Evolutionary conservation across 2,888 invertebrate genomes (phyloP).

Genomic region (Nomada hirtipes): DNA sequence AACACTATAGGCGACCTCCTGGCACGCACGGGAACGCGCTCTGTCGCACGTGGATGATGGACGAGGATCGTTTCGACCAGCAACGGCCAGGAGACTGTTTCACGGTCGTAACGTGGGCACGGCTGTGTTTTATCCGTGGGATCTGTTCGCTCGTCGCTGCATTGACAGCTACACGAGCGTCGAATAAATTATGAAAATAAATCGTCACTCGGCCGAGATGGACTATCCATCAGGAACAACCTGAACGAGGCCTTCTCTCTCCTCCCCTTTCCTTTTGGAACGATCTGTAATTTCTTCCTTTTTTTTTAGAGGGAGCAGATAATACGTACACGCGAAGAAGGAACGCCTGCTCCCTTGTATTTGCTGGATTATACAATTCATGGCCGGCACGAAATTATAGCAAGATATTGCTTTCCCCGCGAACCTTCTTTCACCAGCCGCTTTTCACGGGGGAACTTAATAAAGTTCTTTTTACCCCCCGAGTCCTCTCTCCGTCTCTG

Average conservation of each 20-base stretch:
- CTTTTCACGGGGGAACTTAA: conserved; percentile 47
- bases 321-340: background rate
- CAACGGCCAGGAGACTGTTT: background rate
- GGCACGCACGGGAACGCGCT: conserved; percentile 12
- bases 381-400: conserved; percentile 4
- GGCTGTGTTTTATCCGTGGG: conserved; percentile 48
- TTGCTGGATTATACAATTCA: conserved; percentile 17
- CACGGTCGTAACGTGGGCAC: conserved; percentile 24
- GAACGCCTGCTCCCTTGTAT: background rate
- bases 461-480: conserved; percentile 30
- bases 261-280: background rate
- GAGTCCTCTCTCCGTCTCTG: background rate
- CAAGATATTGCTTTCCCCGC: conserved; percentile 33
- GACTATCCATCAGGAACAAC: conserved; percentile 37
- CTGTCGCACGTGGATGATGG: conserved; percentile 46
- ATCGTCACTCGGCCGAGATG: conserved; percentile 48
- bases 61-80: conserved; percentile 46
- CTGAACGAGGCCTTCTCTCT: background rate
- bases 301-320: background rate
- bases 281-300: background rate
- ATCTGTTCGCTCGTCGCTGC: conserved; percentile 37
- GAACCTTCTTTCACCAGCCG: conserved; percentile 16
- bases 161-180: conserved; percentile 63
- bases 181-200: conserved; percentile 68
- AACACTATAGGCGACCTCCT: conserved; percentile 58